Evolutionary conservation across 2,113 vertebrate genomes (phyloP).

Genomic region (Colinus virginianus): DNA sequence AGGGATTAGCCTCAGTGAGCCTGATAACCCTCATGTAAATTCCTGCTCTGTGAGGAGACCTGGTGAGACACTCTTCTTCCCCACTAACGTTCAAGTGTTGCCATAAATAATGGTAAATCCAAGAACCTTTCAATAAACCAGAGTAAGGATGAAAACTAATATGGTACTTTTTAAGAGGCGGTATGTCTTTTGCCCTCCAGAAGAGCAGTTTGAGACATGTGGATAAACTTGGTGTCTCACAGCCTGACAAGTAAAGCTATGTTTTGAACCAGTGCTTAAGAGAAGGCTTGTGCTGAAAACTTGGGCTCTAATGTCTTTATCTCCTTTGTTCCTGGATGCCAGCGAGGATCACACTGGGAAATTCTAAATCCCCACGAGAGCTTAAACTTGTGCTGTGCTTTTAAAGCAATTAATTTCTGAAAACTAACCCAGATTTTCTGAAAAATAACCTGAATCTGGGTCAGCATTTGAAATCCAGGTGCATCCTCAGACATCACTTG

Average conservation of each 20-base stretch:
- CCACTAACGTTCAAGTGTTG: not conserved
- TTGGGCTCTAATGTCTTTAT: slow-evolving; percentile 48
- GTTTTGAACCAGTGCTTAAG: slow-evolving; percentile 24
- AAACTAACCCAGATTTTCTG: not conserved
- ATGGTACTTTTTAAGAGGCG: not conserved
- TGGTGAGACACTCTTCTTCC: slow-evolving; percentile 1
- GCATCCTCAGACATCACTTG: not conserved
- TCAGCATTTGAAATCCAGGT: not conserved
- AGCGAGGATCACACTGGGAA: slow-evolving; percentile 34
- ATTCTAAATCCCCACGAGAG: slow-evolving; percentile 19
- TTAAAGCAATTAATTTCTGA: slow-evolving; percentile 40
- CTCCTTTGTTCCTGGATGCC: slow-evolving; percentile 10
- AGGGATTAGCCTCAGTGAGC: slow-evolving; percentile 58
- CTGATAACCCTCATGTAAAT: slow-evolving; percentile 44
- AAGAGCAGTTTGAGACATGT: not conserved
- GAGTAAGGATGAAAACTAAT: not conserved
- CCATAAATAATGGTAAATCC: slow-evolving; percentile 21
- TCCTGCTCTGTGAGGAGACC: slow-evolving; percentile 27
- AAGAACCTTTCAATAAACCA: slow-evolving; percentile 1
- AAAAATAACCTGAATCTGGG: not conserved
- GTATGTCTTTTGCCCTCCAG: not conserved
- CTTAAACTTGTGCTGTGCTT: not conserved
- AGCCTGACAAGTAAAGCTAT: slow-evolving; percentile 29
- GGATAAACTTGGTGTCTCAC: not conserved
- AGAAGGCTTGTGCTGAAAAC: slow-evolving; percentile 44